A percentile compares a stretch with the other conserved stretches of the same genome.
Evolutionary conservation across 92 coral and sea anemone genomes (phyloP).

Genomic region (Porites lobata): DNA sequence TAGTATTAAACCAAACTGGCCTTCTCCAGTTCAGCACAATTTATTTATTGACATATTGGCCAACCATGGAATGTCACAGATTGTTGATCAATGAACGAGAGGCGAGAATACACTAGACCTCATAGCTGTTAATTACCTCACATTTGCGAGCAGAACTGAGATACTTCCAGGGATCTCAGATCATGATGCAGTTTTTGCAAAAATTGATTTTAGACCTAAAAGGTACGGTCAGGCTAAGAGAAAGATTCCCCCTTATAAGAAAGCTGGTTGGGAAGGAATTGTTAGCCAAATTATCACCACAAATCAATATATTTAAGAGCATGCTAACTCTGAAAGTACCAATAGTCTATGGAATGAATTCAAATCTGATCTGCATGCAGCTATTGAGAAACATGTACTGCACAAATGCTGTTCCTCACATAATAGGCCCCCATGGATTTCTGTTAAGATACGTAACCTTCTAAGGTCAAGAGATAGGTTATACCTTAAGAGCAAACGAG

Average conservation of each 20-base stretch:
- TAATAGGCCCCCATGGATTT: slow-evolving; percentile 54
- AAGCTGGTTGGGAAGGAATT: slow-evolving; percentile 24
- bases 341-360: slow-evolving; percentile 30
- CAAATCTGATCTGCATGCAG: slow-evolving; percentile 44
- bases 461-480: slow-evolving; percentile 24
- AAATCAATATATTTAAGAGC: slow-evolving; percentile 3
- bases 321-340: slow-evolving; percentile 23
- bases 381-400: slow-evolving; percentile 39
- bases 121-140: too few species aligned
- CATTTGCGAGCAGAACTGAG: too few species aligned
- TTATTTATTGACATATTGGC: background rate
- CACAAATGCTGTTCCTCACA: slow-evolving; percentile 49
- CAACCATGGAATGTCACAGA: too few species aligned
- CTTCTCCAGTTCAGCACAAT: background rate
- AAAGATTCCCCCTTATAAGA: slow-evolving; percentile 11
- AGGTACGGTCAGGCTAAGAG: slow-evolving; percentile 30
- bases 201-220: slow-evolving; percentile 31
- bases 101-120: too few species aligned
- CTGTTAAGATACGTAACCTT: slow-evolving; percentile 40
- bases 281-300: background rate
- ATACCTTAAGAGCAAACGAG: slow-evolving; percentile 22
- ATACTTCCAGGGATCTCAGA: too few species aligned
- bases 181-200: slow-evolving; percentile 15
- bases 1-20: background rate
- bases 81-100: too few species aligned